Conservation (phyloP, 2,113 vertebrate species). For the Pleuronectes platessa region DNA sequence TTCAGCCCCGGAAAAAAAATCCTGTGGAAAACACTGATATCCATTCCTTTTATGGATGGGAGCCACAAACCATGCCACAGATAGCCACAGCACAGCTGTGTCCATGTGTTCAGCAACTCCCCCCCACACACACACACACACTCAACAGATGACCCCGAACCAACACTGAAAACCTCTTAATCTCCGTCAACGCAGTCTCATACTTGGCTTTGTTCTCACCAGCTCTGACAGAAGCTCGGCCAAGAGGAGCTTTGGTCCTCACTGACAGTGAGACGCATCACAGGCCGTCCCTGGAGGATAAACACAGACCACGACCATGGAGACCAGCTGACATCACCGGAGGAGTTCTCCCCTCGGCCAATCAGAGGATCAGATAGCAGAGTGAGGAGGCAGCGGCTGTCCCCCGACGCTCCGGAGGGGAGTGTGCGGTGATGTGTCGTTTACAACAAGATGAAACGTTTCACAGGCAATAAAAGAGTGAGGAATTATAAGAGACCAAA, state of each 20-base stretch:
- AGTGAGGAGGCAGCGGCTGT: background rate
- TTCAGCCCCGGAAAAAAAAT: too few species aligned
- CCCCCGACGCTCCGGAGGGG: background rate
- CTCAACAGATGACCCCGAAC: background rate
- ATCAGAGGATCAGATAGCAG: background rate
- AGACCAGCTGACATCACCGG: slow-evolving; percentile 31
- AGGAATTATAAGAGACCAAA: background rate
- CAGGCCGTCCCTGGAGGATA: slow-evolving; percentile 30
- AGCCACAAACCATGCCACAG: background rate
- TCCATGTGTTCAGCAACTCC: slow-evolving; percentile 17
- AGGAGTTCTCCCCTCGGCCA: slow-evolving; percentile 36
- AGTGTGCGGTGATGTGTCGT: background rate
- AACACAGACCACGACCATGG: slow-evolving; percentile 43
- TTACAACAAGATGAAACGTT: too few species aligned
- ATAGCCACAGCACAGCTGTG: slow-evolving; percentile 33
- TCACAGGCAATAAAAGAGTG: background rate
- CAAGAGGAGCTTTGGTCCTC: slow-evolving; percentile 31
- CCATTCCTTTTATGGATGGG: background rate
- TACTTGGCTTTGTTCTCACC: slow-evolving; percentile 26
- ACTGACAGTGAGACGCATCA: slow-evolving; percentile 15
- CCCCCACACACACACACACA: background rate
- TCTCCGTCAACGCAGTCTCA: slow-evolving; percentile 11
- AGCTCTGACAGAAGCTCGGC: slow-evolving; percentile 34
- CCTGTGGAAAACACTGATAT: background rate
- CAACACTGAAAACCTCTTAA: slow-evolving; percentile 24